Base-by-base conservation (phyloP, 30 jellyfish, hydroid and myxozoan species). In the Nemopilema nomurai region DNA sequence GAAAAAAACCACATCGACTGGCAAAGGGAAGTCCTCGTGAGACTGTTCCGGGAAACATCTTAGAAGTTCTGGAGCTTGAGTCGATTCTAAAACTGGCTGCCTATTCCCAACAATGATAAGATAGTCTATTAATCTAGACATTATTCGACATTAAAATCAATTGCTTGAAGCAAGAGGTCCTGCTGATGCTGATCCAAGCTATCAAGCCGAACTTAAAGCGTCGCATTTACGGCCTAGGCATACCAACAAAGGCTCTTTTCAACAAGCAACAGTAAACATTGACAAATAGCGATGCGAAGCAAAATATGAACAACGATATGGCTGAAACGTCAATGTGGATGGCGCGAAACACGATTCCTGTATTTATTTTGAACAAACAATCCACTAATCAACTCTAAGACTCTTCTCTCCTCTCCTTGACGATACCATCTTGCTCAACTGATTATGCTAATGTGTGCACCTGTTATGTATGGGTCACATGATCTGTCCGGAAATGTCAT, bases 1-100 rank as follows among this genome's bases (percentile, higher is more conserved):
- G 81, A 92, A 92, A 74, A 92, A 92, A 71, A 92, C 96, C 68
- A 92, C 96, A 81, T 92, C 98, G 25, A 91, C 87, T 0, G 96
- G 98, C 67, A 92, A 82, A 3, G 98, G 98, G 71, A 86, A 92
- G 71, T 92, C 98, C 69, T 81, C 74, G 74, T 92, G 89, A 28
- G 87, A 71, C 7, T 66, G 82, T 69, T 74, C 91, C 30, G 98
- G 98, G 76, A 77, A 92, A 21, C 92, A 80, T 62, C 96, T 81
- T 23, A 92, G 74, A 57, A 92, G 79, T 63, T 92, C 98, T 24
- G 98, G 98, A 22, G 98, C 88, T 75, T 92, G 95, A 16, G 96
- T 87, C 22, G 98, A 76, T 74, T 92, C 98, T 7, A 92, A 83
- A 0, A 69, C 76, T 25, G 98, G 98, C 71, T 85, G 77, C 52